Evolutionary conservation across 2,797 vertebrate genomes (phyloP).

Genomic region (Yasuhikotakia modesta): DNA sequence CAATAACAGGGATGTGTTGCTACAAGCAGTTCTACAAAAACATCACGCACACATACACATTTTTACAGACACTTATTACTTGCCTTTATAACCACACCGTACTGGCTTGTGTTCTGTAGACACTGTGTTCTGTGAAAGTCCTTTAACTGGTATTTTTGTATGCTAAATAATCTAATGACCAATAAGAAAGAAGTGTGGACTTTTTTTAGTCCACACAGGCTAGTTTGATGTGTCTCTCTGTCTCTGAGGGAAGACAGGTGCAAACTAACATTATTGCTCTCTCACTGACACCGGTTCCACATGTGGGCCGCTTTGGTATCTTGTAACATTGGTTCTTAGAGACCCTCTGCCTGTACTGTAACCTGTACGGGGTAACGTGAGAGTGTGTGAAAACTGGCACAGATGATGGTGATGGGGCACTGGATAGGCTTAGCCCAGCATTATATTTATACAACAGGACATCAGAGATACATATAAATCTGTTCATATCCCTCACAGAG

Average conservation of each 20-base stretch:
- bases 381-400: constrained; percentile 38
- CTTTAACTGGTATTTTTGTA: neutral
- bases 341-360: constrained; percentile 11
- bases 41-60: too few species aligned
- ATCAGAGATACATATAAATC: constrained; percentile 19
- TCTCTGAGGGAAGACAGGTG: constrained; percentile 62
- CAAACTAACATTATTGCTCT: constrained; percentile 52
- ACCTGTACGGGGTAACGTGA: constrained; percentile 37
- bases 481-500: neutral
- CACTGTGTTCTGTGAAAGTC: too few species aligned
- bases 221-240: constrained; percentile 21
- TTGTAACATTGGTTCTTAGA: constrained; percentile 7
- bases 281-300: constrained; percentile 30
- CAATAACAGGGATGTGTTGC: neutral
- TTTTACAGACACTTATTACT: too few species aligned
- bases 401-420: constrained; percentile 9
- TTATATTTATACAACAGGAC: constrained; percentile 14
- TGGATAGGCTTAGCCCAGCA: constrained; percentile 20
- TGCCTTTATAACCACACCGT: neutral
- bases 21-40: neutral
- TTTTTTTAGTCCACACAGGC: too few species aligned
- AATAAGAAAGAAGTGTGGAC: neutral
- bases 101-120: neutral
- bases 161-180: neutral
- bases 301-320: neutral